Evolutionary conservation across 2,113 vertebrate genomes (phyloP), one percentile per base, ranked within the genome.

Genomic region (Salminus brasiliensis): DNA sequence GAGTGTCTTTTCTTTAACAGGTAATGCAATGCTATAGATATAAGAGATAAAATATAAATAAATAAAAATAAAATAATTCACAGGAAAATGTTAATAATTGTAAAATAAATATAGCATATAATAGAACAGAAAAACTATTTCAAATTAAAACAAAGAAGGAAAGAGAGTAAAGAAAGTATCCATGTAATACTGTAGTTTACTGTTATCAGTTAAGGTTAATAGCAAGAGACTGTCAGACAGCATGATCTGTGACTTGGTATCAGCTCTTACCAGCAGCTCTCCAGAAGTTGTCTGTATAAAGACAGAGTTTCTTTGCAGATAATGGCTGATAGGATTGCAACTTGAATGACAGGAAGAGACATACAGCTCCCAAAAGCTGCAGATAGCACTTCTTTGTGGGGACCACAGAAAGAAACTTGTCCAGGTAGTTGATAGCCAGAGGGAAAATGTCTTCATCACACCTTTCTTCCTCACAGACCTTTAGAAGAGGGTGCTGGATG

Each of bases 381-480:
- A 99, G 91, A 82, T 91, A 94, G 84, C 91, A 92, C 87, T 98
- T 98, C 59, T 92, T 95, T 9, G 93, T 97, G 34, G 94, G 93
- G 81, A 95, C 92, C 79, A 95, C 94, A 0, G 97, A 94, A 92
- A 99, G 91, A 92, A 95, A 98, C 83, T 97, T 94, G 91, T 99
- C 97, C 94, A 98, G 93, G 88, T 99, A 99, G 92, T 98, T 99
- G 92, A 99, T 95, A 85, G 97, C 95, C 92, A 98, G 86, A 74
- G 96, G 95, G 82, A 99, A 98, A 81, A 98, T 95, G 18, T 97
- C 96, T 87, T 97, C 95, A 85, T 96, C 95, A 25, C 95, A 95
- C 82, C 94, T 95, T 91, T 97, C 96, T 70, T 96, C 96, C 87
- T 99, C 97, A 53, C 97, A 98, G 65, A 98, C 97, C 97, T 98